phyloP scores from a whole-genome alignment of 2,113 vertebrate species.

The Dicaeum eximium region DNA sequence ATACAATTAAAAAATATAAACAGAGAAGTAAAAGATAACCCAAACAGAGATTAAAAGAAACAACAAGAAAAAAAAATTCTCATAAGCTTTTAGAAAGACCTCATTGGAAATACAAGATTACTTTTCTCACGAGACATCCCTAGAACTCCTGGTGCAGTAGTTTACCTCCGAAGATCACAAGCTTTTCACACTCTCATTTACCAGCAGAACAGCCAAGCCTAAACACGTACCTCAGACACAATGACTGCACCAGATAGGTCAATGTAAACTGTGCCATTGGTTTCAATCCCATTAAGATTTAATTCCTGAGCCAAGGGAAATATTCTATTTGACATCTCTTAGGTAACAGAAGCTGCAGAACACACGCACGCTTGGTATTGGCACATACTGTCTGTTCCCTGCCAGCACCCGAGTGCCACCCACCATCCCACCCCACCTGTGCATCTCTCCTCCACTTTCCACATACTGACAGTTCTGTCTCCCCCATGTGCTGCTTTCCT shows the following conservation, averaged over 20 bases:
- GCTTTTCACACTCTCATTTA: background rate
- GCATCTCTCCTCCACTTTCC: background rate
- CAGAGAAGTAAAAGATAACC: background rate
- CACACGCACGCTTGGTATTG: background rate
- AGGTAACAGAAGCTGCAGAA: background rate
- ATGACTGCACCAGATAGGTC: background rate
- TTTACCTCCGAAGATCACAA: background rate
- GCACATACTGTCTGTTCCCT: background rate
- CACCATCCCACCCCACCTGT: background rate
- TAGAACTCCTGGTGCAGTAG: background rate
- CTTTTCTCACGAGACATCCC: background rate
- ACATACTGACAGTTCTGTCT: background rate
- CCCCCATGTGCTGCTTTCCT: background rate
- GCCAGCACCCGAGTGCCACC: background rate
- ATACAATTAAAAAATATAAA: background rate
- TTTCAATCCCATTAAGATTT: background rate
- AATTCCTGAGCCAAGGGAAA: background rate
- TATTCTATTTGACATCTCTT: background rate
- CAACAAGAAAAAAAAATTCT: background rate
- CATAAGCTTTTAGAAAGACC: background rate
- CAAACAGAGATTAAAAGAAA: background rate
- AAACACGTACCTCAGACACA: background rate
- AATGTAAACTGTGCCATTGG: background rate
- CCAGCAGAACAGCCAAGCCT: background rate
- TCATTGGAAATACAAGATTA: background rate